Evolutionary conservation across 2,113 vertebrate genomes (phyloP).

Genomic region (Corapipo altera): DNA sequence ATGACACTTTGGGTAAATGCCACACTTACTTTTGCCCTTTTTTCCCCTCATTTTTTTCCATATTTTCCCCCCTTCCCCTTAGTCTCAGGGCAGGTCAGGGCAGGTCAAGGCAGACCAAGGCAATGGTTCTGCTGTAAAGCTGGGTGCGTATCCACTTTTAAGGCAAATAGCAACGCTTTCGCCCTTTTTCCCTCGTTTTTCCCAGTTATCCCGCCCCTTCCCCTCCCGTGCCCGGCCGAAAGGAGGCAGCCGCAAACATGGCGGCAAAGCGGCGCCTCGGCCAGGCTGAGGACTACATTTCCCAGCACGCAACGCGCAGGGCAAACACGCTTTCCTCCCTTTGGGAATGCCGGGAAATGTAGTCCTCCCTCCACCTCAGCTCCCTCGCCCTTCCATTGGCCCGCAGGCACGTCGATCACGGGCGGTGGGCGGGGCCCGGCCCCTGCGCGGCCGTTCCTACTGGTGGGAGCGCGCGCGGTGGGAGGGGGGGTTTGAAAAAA

Average conservation of each 20-base stretch:
- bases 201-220: not conserved
- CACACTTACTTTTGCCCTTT: too few species aligned
- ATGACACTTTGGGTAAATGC: too few species aligned
- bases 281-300: not conserved
- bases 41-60: too few species aligned
- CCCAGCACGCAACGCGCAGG: not conserved
- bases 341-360: not conserved
- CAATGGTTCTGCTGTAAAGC: too few species aligned
- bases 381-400: not conserved
- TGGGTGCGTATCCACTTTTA: too few species aligned
- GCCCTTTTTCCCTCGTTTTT: too few species aligned
- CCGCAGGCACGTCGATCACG: not conserved
- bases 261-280: rapidly evolving
- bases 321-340: rapidly evolving
- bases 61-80: too few species aligned
- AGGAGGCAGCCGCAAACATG: rapidly evolving
- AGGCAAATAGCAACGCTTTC: too few species aligned
- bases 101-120: not conserved
- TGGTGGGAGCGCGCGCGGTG: not conserved
- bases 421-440: rapidly evolving
- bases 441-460: not conserved
- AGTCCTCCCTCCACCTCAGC: rapidly evolving
- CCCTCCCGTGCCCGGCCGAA: not conserved
- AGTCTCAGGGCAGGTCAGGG: not conserved
- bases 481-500: not conserved